Percentiles rank a stretch among this genome's conserved stretches.
These are phyloP conservation scores for Echinarachnius parma DNA, from an alignment of 53 echinoderm and acorn worm species.

Conservation along the genomic window DNA sequence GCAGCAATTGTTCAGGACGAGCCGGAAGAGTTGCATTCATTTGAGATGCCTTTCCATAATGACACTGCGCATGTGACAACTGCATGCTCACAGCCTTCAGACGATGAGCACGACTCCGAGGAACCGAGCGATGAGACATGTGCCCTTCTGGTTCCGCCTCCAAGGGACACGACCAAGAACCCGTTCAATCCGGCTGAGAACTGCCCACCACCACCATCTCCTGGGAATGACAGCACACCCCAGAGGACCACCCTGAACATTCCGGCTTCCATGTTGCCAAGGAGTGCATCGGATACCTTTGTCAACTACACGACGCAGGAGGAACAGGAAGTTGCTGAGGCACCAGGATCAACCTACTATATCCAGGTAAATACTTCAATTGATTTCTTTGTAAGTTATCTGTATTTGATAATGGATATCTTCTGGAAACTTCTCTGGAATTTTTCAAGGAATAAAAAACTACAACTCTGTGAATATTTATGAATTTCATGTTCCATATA, in stretches of 20 bases:
- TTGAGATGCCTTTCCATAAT: slow-evolving; percentile 15
- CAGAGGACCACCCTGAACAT: slow-evolving; percentile 56
- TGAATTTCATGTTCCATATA: no score
- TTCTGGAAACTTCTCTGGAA: no score
- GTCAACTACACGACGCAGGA: slow-evolving; percentile 88
- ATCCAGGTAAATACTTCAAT: slow-evolving; percentile 67
- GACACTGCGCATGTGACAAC: slow-evolving; percentile 1
- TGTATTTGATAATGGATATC: no score
- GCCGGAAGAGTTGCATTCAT: slow-evolving; percentile 24
- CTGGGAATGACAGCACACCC: no score
- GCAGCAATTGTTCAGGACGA: slow-evolving; percentile 33
- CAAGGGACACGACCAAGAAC: slow-evolving; percentile 51
- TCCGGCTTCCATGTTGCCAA: slow-evolving; percentile 72
- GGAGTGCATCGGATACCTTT: slow-evolving; percentile 95
- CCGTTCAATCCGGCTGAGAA: slow-evolving; percentile 51
- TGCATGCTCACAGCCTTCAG: not conserved
- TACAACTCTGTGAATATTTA: no score
- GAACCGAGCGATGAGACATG: slow-evolving; percentile 45
- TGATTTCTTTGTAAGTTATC: no score
- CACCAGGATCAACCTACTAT: slow-evolving; percentile 91
- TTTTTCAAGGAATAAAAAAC: no score
- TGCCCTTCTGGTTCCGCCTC: slow-evolving; percentile 58
- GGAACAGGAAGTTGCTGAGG: slow-evolving; percentile 89
- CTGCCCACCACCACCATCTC: not conserved
- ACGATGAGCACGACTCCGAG: slow-evolving; percentile 37